Evolutionary conservation across 2,113 vertebrate species (phyloP), one percentile per base, ranked within the genome.

Genomic region (Laterallus jamaicensis): DNA sequence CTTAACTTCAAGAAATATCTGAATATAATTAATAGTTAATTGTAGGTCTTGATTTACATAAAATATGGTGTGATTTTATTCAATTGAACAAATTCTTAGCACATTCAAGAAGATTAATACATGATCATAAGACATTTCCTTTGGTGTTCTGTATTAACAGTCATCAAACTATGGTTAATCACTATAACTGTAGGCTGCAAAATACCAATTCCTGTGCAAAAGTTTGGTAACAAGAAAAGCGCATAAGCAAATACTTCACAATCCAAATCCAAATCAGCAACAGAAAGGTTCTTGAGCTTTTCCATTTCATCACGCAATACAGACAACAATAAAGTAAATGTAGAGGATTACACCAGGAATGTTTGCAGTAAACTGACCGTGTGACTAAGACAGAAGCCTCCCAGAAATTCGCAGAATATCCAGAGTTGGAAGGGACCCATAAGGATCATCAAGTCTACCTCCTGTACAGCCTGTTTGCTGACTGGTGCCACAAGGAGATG

Each of bases 111-210:
- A 55, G 26, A 88, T 31, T 28, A n/a, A 52, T 39, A 26, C 11
- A 49, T 35, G n/a, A 31, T 31, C 44, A 56, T 25, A 92, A 35
- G 44, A 13, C 15, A 35, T 78, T 88, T 63, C 6, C 17, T 77
- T 85, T 78, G 14, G 42, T 52, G 32, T 55, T 82, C 39, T 64
- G 14, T 59, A 26, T 44, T 31, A 37, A 24, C 19, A 66, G 50
- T 32, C 63, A 73, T n/a, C 58, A 64, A 69, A 49, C 16, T 58
- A 10, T 15, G 35, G 24, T 68, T 64, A 35, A 62, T 62, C 54
- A 39, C 47, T 50, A 13, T 49, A 56, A 54, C 31, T 37, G 26
- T 14, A 26, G 47, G 83, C 16, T 0, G 0, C 0, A 4, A 28
- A 83, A 64, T 16, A 31, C 4, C 25, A 54, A 32, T 55, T 91